Percentiles rank a stretch among this genome's conserved stretches.
Conservation (phyloP, 2,113 vertebrate genomes). For the Stomatorhinus ivindoensis region DNA sequence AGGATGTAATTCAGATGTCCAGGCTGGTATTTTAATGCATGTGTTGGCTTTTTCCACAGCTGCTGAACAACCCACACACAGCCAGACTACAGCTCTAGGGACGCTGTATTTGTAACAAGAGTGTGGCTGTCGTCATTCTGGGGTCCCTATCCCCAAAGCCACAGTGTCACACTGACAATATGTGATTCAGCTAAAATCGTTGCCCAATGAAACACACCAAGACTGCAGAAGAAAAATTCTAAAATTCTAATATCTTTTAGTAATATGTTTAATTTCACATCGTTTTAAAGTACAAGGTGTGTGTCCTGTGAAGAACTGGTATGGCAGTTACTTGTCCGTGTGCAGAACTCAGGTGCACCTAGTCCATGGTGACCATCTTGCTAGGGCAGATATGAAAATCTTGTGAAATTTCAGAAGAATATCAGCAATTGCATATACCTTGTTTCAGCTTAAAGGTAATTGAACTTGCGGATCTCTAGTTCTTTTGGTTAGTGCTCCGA, state of each 20-base stretch:
- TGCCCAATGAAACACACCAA: background rate
- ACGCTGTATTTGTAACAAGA: background rate
- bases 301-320: background rate
- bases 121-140: background rate
- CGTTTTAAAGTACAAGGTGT: background rate
- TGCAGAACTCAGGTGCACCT: background rate
- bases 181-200: background rate
- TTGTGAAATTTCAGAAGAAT: background rate
- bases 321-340: background rate
- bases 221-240: background rate
- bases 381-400: background rate
- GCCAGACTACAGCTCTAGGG: background rate
- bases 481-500: background rate
- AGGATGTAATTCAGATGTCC: conserved; percentile 1
- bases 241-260: background rate
- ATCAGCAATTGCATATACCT: background rate
- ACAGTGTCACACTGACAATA: background rate
- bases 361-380: background rate
- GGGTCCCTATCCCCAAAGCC: background rate
- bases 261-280: background rate
- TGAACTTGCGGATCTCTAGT: background rate
- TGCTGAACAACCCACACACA: background rate
- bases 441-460: background rate
- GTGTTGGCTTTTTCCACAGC: background rate
- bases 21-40: background rate